Percentiles rank a stretch among this genome's conserved stretches.
Evolutionary conservation across 1,140 invertebrate genomes (phyloP).

Genomic region (Drosophila orena): DNA sequence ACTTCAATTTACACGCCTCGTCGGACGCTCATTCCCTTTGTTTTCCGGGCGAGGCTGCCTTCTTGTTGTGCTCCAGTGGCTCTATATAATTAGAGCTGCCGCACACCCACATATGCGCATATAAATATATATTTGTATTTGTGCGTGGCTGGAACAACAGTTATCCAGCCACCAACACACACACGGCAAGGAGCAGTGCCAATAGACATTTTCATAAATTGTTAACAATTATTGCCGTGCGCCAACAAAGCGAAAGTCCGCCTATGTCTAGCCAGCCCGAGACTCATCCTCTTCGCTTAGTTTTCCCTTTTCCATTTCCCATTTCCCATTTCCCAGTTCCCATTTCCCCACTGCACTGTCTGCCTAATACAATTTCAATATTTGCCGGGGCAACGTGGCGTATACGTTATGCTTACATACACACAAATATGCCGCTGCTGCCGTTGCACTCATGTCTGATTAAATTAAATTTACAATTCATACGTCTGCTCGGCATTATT

Average conservation of each 20-base stretch:
- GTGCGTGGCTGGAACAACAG: slow-evolving; percentile 44
- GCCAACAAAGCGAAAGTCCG: slow-evolving; percentile 55
- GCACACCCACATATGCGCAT: neutral
- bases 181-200: slow-evolving; percentile 36
- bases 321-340: neutral
- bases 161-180: slow-evolving; percentile 31
- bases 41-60: slow-evolving; percentile 36
- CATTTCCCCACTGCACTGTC: slow-evolving; percentile 9
- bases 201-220: slow-evolving; percentile 80
- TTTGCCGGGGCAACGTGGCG: slow-evolving; percentile 54
- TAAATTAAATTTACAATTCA: slow-evolving; percentile 82
- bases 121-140: slow-evolving; percentile 4
- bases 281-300: slow-evolving; percentile 18
- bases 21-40: slow-evolving; percentile 42
- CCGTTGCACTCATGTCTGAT: slow-evolving; percentile 72
- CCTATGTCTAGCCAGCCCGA: slow-evolving; percentile 35
- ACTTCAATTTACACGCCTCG: slow-evolving; percentile 72
- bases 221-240: slow-evolving; percentile 70
- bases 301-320: slow-evolving; percentile 2
- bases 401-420: slow-evolving; percentile 56
- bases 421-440: slow-evolving; percentile 43
- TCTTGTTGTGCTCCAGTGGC: slow-evolving; percentile 56
- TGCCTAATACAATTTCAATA: slow-evolving; percentile 61
- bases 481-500: slow-evolving; percentile 50
- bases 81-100: slow-evolving; percentile 65